Base-by-base conservation (phyloP, 2,888 invertebrate species). In the Linnaemya vulpina region DNA sequence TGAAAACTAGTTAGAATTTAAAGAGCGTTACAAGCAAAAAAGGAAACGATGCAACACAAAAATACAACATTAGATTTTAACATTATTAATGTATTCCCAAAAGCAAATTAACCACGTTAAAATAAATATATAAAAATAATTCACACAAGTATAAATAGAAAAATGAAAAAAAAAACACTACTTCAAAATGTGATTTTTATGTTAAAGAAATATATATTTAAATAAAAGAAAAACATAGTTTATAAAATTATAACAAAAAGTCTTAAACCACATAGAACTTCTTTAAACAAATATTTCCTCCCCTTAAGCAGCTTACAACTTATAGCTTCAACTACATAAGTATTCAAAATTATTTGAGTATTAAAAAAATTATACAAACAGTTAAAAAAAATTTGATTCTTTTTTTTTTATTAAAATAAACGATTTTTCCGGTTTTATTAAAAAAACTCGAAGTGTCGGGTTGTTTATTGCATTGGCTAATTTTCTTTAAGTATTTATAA, bases 171-270 rank as follows among this genome's bases (percentile, higher is more conserved):
- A 73, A 68, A 74, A 78, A 62, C 40, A 70, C 62, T 70, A 53
- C 65, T 84, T 43, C 58, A 68, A 79, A 65, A 67, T 75, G 75
- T 79, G 79, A 78, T 80, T 75, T 83, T 80, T 79, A 78, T 84
- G 73, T 84, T 75, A 67, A 80, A 74, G 25, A 74, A 55, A 46
- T 46, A 62, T 70, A 43, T 53, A 80, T 67, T 58, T 40, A 30
- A 78, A 70, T 49, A 35, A 55, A 53, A 58, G 49, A 17, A 15
- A 74, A 25, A 68, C 8, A 55, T 53, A 53, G 46, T 63, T 49
- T 74, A 67, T 40, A 46, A 55, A 62, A 40, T n/a, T 7, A 43
- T 51, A 49, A 22, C 4, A 25, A 63, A 74, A 74, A 63, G 15
- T 38, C 49, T 60, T 73, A 60, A 62, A 38, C 20, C 13, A 35